Percentiles rank a stretch among this genome's conserved stretches.
phyloP scores from a whole-genome alignment of 2,797 vertebrate genomes.

The Brachymystax lenok region DNA sequence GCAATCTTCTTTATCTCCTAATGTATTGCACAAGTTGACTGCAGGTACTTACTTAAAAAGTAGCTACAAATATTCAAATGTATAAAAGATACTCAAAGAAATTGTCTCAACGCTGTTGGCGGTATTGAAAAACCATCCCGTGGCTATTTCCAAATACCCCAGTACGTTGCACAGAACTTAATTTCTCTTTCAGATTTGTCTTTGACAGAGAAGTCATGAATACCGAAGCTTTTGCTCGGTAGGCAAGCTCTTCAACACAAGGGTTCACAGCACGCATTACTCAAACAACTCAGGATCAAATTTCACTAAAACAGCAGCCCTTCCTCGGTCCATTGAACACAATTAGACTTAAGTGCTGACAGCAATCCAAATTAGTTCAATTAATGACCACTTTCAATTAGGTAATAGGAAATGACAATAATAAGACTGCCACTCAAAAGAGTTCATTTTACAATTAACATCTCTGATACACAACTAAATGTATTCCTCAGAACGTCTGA shows the following conservation, averaged over 20 bases:
- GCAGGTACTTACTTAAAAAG: too few species aligned
- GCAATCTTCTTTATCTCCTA: too few species aligned
- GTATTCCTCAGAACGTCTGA: slow-evolving; percentile 7
- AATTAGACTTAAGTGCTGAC: neutral
- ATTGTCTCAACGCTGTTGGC: too few species aligned
- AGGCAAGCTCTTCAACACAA: slow-evolving; percentile 1
- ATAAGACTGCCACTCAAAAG: slow-evolving; percentile 2
- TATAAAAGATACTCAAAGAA: too few species aligned
- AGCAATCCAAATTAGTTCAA: neutral
- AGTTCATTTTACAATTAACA: neutral
- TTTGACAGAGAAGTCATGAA: neutral
- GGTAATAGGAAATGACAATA: neutral
- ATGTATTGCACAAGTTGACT: too few species aligned
- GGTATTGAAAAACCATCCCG: too few species aligned
- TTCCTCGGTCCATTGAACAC: neutral
- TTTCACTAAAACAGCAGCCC: slow-evolving; percentile 2
- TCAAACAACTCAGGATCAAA: slow-evolving; percentile 12
- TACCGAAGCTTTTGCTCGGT: neutral
- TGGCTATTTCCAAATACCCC: too few species aligned
- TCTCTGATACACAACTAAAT: slow-evolving; percentile 17
- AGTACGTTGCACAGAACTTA: too few species aligned
- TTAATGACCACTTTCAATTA: neutral
- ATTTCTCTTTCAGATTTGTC: neutral
- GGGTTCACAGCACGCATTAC: neutral
- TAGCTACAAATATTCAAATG: too few species aligned